Evolutionary conservation across 2,113 vertebrate species (phyloP).

Genomic region (Python bivittatus): DNA sequence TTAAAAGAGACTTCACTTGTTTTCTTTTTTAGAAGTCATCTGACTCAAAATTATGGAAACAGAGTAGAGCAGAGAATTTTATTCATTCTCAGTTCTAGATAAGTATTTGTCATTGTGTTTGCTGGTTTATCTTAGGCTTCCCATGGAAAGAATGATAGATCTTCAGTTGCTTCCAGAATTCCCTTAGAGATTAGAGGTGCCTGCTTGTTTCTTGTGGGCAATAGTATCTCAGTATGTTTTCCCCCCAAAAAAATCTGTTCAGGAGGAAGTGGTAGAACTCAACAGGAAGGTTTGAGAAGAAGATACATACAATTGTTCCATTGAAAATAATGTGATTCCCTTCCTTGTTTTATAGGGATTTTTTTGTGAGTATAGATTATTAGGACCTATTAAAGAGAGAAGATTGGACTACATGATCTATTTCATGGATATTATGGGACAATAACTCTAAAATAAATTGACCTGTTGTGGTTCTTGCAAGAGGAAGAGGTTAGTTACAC

Average conservation of each 20-base stretch:
- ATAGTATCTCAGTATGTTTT: not conserved
- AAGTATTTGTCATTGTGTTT: slow-evolving; percentile 7
- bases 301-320: not conserved
- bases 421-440: slow-evolving; percentile 5
- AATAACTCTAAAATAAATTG: not conserved
- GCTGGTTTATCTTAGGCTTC: not conserved
- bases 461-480: not conserved
- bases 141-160: slow-evolving; percentile 25
- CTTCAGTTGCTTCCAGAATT: slow-evolving; percentile 41
- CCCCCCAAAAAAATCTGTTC: fast-evolving
- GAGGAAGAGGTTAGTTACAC: not conserved
- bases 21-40: no score
- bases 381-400: fast-evolving
- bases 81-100: not conserved
- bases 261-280: not conserved
- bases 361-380: not conserved
- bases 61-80: not conserved
- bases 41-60: not conserved
- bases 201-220: not conserved
- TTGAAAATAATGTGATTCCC: not conserved
- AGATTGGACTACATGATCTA: not conserved
- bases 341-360: no score
- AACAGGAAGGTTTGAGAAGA: not conserved
- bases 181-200: slow-evolving; percentile 13
- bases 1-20: no score